Evolutionary conservation across 2,113 vertebrate genomes (phyloP).

Genomic region (Pachypanchax playfairii): DNA sequence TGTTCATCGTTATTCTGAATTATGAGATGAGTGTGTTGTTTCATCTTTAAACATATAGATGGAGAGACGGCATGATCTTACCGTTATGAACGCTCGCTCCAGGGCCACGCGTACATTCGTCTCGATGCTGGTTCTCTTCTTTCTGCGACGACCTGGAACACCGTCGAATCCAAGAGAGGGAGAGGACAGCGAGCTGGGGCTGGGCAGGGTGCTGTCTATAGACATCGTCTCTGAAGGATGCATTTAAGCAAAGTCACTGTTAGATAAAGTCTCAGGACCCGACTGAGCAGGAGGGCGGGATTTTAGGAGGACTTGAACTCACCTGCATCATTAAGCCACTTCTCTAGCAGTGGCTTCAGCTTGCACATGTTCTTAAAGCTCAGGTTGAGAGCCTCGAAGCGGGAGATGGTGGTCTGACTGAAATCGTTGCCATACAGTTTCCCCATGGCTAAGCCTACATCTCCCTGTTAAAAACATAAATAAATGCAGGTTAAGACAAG

Average conservation of each 20-base stretch:
- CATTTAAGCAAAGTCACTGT: conserved; percentile 12
- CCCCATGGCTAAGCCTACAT: conserved; percentile 93
- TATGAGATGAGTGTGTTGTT: background rate
- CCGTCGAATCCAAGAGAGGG: conserved; percentile 88
- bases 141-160: conserved; percentile 87
- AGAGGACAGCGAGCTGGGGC: conserved; percentile 88
- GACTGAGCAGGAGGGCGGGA: background rate
- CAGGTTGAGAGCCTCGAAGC: conserved; percentile 93
- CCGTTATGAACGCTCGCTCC: conserved; percentile 91
- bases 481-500: background rate
- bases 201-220: conserved; percentile 89
- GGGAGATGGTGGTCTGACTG: conserved; percentile 94
- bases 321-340: conserved; percentile 94
- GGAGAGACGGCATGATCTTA: too few relatives aligned
- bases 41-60: background rate
- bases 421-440: conserved; percentile 95
- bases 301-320: conserved; percentile 8
- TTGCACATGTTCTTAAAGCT: conserved; percentile 99
- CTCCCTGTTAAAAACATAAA: conserved; percentile 78
- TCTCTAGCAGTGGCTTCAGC: conserved; percentile 92
- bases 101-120: conserved; percentile 93
- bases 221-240: conserved; percentile 88
- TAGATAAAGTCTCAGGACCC: background rate
- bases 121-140: conserved; percentile 97
- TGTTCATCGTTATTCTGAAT: too few relatives aligned